phyloP scores from a whole-genome alignment of 2,888 invertebrate genomes.

The Camponotus fellah region DNA sequence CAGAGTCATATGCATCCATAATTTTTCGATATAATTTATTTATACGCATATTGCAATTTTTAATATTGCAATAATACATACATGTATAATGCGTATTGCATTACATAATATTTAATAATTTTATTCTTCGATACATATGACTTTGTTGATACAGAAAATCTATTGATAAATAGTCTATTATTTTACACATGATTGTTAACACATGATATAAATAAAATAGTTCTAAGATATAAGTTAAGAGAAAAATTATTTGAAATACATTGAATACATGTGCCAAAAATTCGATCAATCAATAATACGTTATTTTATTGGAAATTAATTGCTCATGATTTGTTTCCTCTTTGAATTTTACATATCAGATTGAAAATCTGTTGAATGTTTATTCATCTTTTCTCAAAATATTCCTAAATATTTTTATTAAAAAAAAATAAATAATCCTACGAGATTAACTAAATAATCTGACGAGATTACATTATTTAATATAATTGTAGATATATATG shows the following conservation, averaged over 20 bases:
- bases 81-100: neutral
- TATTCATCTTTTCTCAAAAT: conserved; percentile 38
- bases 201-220: conserved; percentile 56
- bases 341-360: conserved; percentile 63
- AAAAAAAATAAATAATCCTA: neutral
- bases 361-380: conserved; percentile 50
- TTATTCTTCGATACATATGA: conserved; percentile 8
- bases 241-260: conserved; percentile 86
- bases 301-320: conserved; percentile 47
- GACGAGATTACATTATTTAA: neutral
- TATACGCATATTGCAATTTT: conserved; percentile 12
- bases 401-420: conserved; percentile 31
- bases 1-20: neutral
- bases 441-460: neutral
- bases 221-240: conserved; percentile 75
- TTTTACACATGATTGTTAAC: conserved; percentile 43
- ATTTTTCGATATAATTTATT: conserved; percentile 13
- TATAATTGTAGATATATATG: neutral
- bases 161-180: conserved; percentile 3
- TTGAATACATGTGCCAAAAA: conserved; percentile 82
- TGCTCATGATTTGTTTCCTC: conserved; percentile 41
- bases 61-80: neutral
- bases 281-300: conserved; percentile 76
- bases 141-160: conserved; percentile 3
- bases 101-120: conserved; percentile 25